Conservation (phyloP, 2,888 invertebrate species). For the Tachina fera region DNA sequence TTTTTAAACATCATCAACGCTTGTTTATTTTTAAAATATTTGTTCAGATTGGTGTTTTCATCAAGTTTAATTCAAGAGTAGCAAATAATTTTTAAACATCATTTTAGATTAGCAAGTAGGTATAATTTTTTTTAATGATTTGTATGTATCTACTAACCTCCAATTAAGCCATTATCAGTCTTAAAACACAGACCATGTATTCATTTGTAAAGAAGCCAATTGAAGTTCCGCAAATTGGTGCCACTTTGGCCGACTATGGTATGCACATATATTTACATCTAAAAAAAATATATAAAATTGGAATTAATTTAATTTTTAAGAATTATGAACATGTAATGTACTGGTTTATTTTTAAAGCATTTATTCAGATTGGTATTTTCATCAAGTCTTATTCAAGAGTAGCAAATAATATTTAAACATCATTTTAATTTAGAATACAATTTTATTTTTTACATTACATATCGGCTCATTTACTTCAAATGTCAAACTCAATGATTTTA, state of each 20-base stretch:
- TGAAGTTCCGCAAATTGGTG: no score
- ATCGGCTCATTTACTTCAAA: no score
- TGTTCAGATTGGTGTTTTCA: conserved; percentile 72
- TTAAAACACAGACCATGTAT: neutral
- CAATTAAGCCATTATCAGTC: neutral
- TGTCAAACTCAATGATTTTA: no score
- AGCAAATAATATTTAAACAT: conserved; percentile 76
- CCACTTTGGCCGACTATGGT: no score
- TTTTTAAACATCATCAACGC: neutral
- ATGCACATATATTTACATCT: neutral
- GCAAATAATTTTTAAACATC: conserved; percentile 75
- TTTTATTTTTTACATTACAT: no score
- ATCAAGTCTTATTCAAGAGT: conserved; percentile 76
- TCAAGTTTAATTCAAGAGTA: conserved; percentile 76
- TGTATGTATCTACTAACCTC: no score
- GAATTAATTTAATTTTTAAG: neutral
- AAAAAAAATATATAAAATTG: neutral
- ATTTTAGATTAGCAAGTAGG: conserved; percentile 19
- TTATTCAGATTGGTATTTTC: conserved; percentile 71
- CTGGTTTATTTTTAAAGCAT: neutral
- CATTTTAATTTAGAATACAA: conserved; percentile 38
- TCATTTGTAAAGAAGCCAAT: no score
- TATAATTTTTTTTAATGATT: neutral
- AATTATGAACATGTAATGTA: neutral
- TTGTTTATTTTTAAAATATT: neutral